A percentile compares a stretch with the other conserved stretches of the same genome.
These are phyloP conservation scores for Itoplectis maculator DNA, from an alignment of 2,888 invertebrate genomes.

Conservation along the genomic window DNA sequence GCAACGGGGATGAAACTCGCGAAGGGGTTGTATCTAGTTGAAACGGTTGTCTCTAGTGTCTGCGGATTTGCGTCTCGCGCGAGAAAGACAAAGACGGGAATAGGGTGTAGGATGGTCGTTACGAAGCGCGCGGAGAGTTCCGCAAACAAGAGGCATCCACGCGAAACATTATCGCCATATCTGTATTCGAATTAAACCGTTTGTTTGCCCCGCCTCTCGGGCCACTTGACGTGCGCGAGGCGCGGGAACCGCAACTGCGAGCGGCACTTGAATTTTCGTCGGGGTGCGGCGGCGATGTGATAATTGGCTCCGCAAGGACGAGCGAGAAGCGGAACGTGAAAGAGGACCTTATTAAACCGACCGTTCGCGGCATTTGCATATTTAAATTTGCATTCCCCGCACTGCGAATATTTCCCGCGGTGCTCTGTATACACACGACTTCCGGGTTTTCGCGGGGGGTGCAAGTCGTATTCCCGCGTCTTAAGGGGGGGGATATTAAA, in stretches of 20 bases:
- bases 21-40: not conserved
- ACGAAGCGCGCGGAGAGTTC: conserved; percentile 14
- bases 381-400: conserved; percentile 72
- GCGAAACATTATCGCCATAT: conserved; percentile 39
- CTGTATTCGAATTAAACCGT: conserved; percentile 57
- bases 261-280: conserved; percentile 55
- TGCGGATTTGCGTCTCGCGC: not conserved
- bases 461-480: conserved; percentile 36
- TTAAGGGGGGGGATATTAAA: too few species aligned
- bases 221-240: not conserved
- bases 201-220: conserved; percentile 51
- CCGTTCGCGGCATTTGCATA: conserved; percentile 74
- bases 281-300: conserved; percentile 66
- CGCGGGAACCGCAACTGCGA: conserved; percentile 24
- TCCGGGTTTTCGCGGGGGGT: conserved; percentile 37
- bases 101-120: too few species aligned
- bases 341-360: conserved; percentile 74
- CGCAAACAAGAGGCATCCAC: conserved; percentile 57
- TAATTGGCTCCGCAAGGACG: conserved; percentile 70
- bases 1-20: not conserved
- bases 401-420: conserved; percentile 14
- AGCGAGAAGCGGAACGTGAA: conserved; percentile 66
- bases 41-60: not conserved
- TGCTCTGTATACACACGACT: conserved; percentile 30
- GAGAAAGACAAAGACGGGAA: too few species aligned